A percentile compares a stretch with the other conserved stretches of the same genome.
Evolutionary conservation across 2,888 invertebrate species (phyloP).

Genomic region (Caenorhabditis sp.): DNA sequence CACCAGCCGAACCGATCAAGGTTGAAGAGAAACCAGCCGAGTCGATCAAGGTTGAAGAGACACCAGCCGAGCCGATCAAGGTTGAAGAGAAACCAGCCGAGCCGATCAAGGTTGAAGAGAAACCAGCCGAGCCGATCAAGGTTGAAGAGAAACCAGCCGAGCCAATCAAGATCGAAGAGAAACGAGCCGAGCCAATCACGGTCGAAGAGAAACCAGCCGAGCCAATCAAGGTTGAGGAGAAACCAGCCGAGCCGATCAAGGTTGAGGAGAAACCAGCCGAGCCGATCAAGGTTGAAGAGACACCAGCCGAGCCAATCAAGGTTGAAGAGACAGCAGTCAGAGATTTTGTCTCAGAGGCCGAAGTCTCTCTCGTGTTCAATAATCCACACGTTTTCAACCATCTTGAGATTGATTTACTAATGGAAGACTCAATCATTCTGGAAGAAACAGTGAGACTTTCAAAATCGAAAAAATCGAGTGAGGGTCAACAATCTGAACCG

Average conservation of each 20-base stretch:
- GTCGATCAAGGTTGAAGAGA: background rate
- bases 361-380: background rate
- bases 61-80: background rate
- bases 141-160: slow-evolving; percentile 10
- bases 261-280: background rate
- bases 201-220: background rate
- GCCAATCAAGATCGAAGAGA: slow-evolving; percentile 6
- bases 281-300: background rate
- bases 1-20: background rate
- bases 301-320: background rate
- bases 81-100: slow-evolving; percentile 1
- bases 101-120: background rate
- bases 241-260: no score
- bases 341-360: no score
- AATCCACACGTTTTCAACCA: background rate
- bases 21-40: background rate
- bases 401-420: background rate
- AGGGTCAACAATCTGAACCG: no score
- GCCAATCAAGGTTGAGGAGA: no score
- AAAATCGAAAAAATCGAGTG: background rate
- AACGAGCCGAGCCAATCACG: background rate
- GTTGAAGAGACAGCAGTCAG: no score
- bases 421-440: background rate
- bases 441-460: background rate
- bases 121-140: background rate